Conservation (phyloP, 2,888 invertebrate species). For the Xestia rhomboidea region DNA sequence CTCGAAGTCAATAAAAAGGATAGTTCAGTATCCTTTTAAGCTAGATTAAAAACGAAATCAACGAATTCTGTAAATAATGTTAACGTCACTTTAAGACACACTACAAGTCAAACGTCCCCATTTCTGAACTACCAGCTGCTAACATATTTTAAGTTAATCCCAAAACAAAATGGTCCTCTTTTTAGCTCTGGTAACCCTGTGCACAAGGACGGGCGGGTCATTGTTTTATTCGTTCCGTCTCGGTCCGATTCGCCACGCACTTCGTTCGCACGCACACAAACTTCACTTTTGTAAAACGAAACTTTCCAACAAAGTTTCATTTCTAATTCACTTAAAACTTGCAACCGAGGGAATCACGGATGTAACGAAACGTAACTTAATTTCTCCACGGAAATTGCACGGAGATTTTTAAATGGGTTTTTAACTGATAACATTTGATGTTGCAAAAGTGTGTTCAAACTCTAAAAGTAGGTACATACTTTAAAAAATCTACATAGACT, state of each 20-base stretch:
- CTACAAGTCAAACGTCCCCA: not conserved
- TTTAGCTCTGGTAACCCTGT: slow-evolving; percentile 53
- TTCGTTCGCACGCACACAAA: slow-evolving; percentile 47
- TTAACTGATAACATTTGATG: slow-evolving; percentile 14
- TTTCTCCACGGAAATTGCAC: slow-evolving; percentile 56
- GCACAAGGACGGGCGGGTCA: slow-evolving; percentile 73
- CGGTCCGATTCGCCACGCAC: slow-evolving; percentile 73
- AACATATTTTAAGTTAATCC: slow-evolving; percentile 12
- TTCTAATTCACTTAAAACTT: slow-evolving; percentile 59
- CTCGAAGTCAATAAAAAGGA: not conserved
- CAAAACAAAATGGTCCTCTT: slow-evolving; percentile 9
- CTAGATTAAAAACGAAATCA: not conserved
- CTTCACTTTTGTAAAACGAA: slow-evolving; percentile 52
- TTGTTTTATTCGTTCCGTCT: slow-evolving; percentile 79
- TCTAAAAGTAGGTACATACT: not conserved
- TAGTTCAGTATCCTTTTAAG: not conserved
- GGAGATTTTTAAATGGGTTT: slow-evolving; percentile 17
- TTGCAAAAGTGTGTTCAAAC: not conserved
- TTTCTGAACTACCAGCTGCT: slow-evolving; percentile 11
- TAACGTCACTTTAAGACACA: not conserved
- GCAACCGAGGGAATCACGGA: slow-evolving; percentile 47
- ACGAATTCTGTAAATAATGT: not conserved
- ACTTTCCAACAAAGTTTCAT: slow-evolving; percentile 51
- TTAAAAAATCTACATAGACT: not conserved
- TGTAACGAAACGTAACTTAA: slow-evolving; percentile 35